Conservation (phyloP, 2,888 invertebrate genomes). For the Polyommatus icarus region DNA sequence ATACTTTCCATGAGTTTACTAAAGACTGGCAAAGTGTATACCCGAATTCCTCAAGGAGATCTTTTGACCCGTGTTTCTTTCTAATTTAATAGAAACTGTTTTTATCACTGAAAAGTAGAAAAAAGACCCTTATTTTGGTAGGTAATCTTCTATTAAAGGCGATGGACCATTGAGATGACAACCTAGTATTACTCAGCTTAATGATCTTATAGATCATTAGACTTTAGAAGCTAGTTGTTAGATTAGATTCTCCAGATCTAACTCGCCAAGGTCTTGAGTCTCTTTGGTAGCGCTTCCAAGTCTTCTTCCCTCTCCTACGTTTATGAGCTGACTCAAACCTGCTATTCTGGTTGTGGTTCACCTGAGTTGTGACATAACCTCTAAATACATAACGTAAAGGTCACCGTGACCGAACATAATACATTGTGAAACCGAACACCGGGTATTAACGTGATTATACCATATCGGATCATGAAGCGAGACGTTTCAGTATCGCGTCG, state of each 20-base stretch:
- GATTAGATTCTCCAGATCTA: too few species aligned
- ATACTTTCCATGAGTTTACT: neutral
- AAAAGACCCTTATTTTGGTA: neutral
- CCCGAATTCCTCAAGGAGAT: neutral
- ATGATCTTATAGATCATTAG: neutral
- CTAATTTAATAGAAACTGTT: neutral
- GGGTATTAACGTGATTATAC: neutral
- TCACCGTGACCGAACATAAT: conserved; percentile 24
- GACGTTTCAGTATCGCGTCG: neutral
- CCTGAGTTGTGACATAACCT: conserved; percentile 17
- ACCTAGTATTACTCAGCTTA: neutral
- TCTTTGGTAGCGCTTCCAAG: neutral
- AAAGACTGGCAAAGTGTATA: neutral
- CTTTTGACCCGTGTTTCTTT: neutral
- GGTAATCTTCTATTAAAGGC: neutral
- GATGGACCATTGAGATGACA: neutral
- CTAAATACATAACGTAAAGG: conserved; percentile 26
- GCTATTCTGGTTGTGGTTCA: neutral
- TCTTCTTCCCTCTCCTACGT: neutral
- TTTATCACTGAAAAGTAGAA: neutral
- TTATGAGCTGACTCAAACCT: neutral
- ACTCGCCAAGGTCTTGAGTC: neutral
- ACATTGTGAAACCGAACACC: conserved; percentile 15
- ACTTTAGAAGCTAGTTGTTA: too few species aligned
- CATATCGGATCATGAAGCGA: conserved; percentile 17